Percentiles rank a stretch among this genome's conserved stretches.
phyloP scores from a whole-genome alignment of 2,888 invertebrate species.

The Philopedon plagiatum region DNA sequence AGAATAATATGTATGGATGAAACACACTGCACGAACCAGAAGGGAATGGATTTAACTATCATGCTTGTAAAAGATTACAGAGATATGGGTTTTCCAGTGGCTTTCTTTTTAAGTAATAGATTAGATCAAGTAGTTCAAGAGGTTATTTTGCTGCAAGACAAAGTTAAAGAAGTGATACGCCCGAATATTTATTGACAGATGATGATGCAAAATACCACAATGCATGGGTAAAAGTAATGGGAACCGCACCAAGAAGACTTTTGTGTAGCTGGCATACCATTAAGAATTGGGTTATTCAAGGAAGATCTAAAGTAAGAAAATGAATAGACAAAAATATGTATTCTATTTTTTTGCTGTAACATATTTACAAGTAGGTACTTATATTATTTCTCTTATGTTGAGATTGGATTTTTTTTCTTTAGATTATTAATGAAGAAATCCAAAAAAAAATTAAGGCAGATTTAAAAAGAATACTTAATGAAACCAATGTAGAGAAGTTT shows the following conservation, averaged over 20 bases:
- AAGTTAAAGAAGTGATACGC: slow-evolving; percentile 34
- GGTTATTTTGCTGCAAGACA: slow-evolving; percentile 51
- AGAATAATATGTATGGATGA: too few species aligned
- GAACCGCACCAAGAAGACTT: slow-evolving; percentile 33
- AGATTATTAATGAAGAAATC: slow-evolving; percentile 45
- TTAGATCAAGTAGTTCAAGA: slow-evolving; percentile 50
- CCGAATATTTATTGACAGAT: slow-evolving; percentile 50
- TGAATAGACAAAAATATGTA: too few species aligned
- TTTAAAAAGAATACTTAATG: too few species aligned
- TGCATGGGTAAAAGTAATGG: slow-evolving; percentile 47
- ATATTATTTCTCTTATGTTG: too few species aligned
- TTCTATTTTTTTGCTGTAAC: too few species aligned
- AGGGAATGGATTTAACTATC: slow-evolving; percentile 47
- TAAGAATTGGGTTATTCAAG: slow-evolving; percentile 53
- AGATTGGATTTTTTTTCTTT: neutral
- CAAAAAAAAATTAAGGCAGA: too few species aligned
- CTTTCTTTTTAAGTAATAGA: slow-evolving; percentile 47
- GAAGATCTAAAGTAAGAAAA: slow-evolving; percentile 47
- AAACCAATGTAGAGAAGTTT: slow-evolving; percentile 46
- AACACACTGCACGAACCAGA: slow-evolving; percentile 48
- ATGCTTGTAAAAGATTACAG: slow-evolving; percentile 50
- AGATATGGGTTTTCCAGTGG: too few species aligned
- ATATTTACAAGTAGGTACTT: neutral
- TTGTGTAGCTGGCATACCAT: slow-evolving; percentile 54
- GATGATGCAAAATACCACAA: slow-evolving; percentile 52